These are phyloP conservation scores for Drosophila subquinaria DNA, from an alignment of 2,888 invertebrate genomes.

Conservation along the genomic window DNA sequence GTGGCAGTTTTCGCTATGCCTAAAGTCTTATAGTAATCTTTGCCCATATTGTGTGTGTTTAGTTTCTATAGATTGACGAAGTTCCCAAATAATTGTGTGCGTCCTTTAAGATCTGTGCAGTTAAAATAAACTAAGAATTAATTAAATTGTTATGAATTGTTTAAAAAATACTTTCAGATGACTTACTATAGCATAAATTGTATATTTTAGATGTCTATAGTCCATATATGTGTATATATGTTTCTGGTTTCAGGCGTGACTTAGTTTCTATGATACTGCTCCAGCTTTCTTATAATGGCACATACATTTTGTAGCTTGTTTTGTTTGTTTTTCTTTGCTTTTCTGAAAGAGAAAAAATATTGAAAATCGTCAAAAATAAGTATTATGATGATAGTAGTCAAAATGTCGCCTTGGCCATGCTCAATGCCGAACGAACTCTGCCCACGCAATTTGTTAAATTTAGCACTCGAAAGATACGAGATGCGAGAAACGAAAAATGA, in stretches of 20 bases:
- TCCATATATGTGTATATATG: conserved; percentile 50
- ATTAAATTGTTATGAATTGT: not conserved
- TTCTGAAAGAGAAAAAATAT: conserved; percentile 27
- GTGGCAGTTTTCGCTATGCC: conserved; percentile 94
- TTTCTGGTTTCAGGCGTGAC: conserved; percentile 41
- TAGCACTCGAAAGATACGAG: conserved; percentile 59
- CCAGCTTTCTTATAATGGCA: conserved; percentile 67
- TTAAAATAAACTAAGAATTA: not conserved
- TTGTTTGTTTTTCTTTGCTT: conserved; percentile 27
- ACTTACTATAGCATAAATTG: conserved; percentile 40
- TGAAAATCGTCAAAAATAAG: conserved; percentile 41
- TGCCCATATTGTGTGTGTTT: conserved; percentile 90
- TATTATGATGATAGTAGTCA: conserved; percentile 38
- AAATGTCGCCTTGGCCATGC: conserved; percentile 68
- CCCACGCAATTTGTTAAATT: conserved; percentile 78
- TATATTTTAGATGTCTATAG: conserved; percentile 42
- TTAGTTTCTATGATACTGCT: conserved; percentile 76
- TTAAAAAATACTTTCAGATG: not conserved
- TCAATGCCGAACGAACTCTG: conserved; percentile 63
- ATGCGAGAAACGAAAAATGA: conserved; percentile 12
- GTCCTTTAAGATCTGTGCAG: conserved; percentile 52
- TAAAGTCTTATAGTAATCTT: conserved; percentile 98
- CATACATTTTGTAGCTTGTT: conserved; percentile 68
- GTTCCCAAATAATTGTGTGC: conserved; percentile 39
- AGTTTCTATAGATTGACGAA: conserved; percentile 29